phyloP scores from a whole-genome alignment of 2,888 invertebrate species.

The Hemicrepidius hirtus region DNA sequence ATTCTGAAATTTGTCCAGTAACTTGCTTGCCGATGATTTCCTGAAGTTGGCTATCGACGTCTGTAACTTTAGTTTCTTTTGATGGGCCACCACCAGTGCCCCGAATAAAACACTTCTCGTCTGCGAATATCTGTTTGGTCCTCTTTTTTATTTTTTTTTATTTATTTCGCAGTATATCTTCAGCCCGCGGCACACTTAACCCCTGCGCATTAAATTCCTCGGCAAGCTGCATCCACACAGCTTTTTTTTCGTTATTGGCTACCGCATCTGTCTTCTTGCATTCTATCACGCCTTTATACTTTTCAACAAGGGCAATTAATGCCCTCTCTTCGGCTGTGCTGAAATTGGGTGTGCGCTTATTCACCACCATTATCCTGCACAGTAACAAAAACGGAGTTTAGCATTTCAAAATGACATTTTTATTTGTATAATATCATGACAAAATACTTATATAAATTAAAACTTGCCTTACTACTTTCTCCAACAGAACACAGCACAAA shows the following conservation, averaged over 20 bases:
- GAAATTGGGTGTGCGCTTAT: neutral
- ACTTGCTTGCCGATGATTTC: neutral
- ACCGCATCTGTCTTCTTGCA: conserved; percentile 1
- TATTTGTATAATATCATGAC: too few relatives aligned
- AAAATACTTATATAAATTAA: too few relatives aligned
- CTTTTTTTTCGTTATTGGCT: neutral
- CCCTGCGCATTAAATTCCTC: neutral
- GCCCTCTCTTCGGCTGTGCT: neutral
- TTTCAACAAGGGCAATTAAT: neutral
- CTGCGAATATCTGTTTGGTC: neutral
- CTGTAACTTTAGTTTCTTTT: neutral
- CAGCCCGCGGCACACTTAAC: neutral
- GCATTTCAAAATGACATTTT: too few relatives aligned
- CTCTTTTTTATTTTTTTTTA: neutral
- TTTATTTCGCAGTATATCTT: neutral
- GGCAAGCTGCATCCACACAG: neutral
- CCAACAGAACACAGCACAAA: too few relatives aligned
- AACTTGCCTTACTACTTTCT: too few relatives aligned
- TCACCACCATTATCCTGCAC: neutral
- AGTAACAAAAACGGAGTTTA: neutral
- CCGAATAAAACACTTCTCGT: neutral
- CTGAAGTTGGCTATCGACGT: neutral
- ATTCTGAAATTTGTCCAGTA: neutral
- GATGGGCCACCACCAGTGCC: neutral
- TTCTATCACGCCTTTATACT: neutral